Conservation (phyloP, 2,113 vertebrate species). For the Turnix velox region DNA sequence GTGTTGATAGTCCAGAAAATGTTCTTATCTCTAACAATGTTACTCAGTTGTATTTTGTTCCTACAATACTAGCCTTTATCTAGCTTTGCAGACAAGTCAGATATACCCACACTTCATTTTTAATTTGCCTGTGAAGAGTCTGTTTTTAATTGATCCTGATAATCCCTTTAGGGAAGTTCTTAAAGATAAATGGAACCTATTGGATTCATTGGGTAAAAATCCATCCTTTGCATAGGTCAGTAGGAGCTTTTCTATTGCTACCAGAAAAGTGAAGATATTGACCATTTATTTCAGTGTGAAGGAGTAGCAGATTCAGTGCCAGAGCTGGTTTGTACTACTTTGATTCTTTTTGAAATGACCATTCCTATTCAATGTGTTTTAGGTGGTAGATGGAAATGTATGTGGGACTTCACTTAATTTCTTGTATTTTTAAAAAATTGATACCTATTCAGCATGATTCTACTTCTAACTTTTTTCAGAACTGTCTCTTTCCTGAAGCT, state of each 20-base stretch:
- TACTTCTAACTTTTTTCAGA: background rate
- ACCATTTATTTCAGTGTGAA: background rate
- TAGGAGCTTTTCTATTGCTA: background rate
- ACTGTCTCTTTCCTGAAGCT: background rate
- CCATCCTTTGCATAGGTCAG: background rate
- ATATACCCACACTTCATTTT: background rate
- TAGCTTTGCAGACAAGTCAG: background rate
- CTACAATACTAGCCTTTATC: background rate
- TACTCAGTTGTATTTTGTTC: background rate
- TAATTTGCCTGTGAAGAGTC: background rate
- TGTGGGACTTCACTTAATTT: background rate
- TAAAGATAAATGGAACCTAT: background rate
- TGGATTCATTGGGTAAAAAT: conserved; percentile 8
- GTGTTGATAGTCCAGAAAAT: background rate
- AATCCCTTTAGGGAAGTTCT: background rate
- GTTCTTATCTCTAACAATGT: background rate
- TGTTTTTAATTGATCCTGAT: background rate
- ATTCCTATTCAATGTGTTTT: background rate
- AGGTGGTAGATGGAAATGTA: accelerated
- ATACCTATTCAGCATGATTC: background rate
- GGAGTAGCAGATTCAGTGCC: background rate
- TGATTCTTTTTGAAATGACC: background rate
- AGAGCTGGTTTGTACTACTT: background rate
- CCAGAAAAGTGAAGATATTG: background rate
- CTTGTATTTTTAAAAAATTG: background rate